Base-by-base conservation (phyloP, 1,140 invertebrate genomes). In the Spodoptera litura region DNA sequence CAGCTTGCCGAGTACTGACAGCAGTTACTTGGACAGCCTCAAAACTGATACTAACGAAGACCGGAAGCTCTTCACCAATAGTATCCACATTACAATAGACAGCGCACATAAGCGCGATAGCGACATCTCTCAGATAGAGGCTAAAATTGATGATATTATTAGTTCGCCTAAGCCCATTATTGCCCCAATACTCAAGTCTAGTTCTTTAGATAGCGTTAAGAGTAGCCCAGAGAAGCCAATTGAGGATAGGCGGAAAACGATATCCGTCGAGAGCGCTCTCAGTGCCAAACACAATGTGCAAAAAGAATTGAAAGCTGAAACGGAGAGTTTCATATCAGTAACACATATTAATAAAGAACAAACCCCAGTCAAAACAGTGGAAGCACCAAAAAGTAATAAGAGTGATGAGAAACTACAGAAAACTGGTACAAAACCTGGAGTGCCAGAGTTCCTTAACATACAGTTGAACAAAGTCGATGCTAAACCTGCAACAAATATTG, bases 391-490 rank as follows among this genome's bases (percentile, higher is more conserved):
- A 88, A 83, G 84, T 11, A 85, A 86, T 53, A 95, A 94, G 82
- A 91, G 85, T 78, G 92, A 94, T 62, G 94, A 95, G 76, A 95
- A 94, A 83, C 70, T 89, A 76, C 87, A 90, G 52, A 93, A 92
- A 82, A 66, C 87, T 20, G 88, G 83, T 20, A 79, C 64, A 10
- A 89, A 91, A 74, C 62, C 88, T 11, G 87, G 89, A 38, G 94
- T 96, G n/a, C 96, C 96, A 2, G 96, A 97, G 90, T 97, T 97
- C 86, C 92, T 97, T 81, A 96, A 96, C 81, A 96, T 97, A 64
- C 96, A 97, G 86, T 85, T 97, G 62, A 96, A 97, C 79, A 96
- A 95, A 83, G 96, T 97, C 53, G 96, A 97, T 82, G 89, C 90
- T 51, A 96, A 96, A 85, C 95, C 95, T 4, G 80, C 93, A 6